Evolutionary conservation across 2,113 vertebrate genomes (phyloP).

Genomic region (Notarius lentiginosus): DNA sequence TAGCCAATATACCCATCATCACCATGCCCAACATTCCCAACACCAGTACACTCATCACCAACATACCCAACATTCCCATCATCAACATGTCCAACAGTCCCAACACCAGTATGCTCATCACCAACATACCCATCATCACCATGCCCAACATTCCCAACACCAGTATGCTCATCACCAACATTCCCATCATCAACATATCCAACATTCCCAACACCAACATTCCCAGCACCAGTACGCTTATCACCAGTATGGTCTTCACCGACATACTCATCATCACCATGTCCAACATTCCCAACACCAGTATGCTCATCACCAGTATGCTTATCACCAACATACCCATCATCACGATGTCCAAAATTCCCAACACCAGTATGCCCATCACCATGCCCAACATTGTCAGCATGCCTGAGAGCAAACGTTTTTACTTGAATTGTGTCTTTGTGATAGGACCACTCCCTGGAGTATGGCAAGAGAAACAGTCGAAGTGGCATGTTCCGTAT

Average conservation of each 20-base stretch:
- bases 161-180: background rate
- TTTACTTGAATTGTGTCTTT: conserved; percentile 54
- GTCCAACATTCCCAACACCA: background rate
- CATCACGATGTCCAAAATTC: background rate
- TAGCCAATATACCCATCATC: no score
- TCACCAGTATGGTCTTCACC: background rate
- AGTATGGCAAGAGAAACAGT: conserved; percentile 94
- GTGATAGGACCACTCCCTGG: conserved; percentile 87
- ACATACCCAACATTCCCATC: background rate
- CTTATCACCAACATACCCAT: background rate
- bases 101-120: background rate
- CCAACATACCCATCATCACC: background rate
- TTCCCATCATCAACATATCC: background rate
- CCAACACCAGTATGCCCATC: background rate
- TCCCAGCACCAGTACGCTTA: background rate
- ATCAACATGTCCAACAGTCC: background rate
- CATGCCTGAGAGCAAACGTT: background rate
- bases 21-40: background rate
- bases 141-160: background rate
- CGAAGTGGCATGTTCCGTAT: conserved; percentile 95
- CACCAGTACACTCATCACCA: background rate
- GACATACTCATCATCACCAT: background rate
- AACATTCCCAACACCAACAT: background rate
- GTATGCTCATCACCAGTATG: no score
- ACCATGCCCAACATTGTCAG: background rate